A percentile compares a stretch with the other conserved stretches of the same genome.
Conservation (phyloP, 2,797 vertebrate species). For the Takifugu rubripes region DNA sequence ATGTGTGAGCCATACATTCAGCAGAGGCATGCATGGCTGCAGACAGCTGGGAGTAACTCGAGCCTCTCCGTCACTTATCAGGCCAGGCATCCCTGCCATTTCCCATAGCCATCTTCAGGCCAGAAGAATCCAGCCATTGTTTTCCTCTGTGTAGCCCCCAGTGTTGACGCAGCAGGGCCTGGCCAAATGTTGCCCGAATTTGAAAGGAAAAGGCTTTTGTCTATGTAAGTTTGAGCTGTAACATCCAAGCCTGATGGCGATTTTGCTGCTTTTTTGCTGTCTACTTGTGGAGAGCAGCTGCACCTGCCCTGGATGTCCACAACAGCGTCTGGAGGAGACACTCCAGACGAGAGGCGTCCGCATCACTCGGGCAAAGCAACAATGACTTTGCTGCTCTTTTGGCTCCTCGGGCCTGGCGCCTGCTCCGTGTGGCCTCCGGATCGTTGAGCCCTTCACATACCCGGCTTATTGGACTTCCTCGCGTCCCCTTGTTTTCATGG, state of each 20-base stretch:
- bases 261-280: neutral
- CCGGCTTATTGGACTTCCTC: conserved; percentile 69
- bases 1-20: conserved; percentile 70
- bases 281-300: conserved; percentile 46
- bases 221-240: conserved; percentile 60
- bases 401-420: conserved; percentile 56
- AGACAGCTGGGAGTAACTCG: conserved; percentile 81
- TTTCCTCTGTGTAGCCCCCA: conserved; percentile 71
- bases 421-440: conserved; percentile 72
- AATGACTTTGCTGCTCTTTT: conserved; percentile 57
- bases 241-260: conserved; percentile 44
- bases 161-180: conserved; percentile 75
- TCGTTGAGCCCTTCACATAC: conserved; percentile 67
- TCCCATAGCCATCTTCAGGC: conserved; percentile 76
- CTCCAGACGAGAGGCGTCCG: conserved; percentile 71
- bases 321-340: conserved; percentile 61
- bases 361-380: conserved; percentile 65
- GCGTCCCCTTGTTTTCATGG: conserved; percentile 63
- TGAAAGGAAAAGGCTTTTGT: conserved; percentile 76
- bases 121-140: conserved; percentile 78
- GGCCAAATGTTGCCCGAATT: conserved; percentile 75
- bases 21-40: conserved; percentile 68
- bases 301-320: conserved; percentile 77
- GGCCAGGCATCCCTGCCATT: conserved; percentile 74
- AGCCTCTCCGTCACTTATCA: conserved; percentile 77